Evolutionary conservation across 2,888 invertebrate genomes (phyloP), one percentile per base, ranked within the genome.

Genomic region (Netelia virgata): DNA sequence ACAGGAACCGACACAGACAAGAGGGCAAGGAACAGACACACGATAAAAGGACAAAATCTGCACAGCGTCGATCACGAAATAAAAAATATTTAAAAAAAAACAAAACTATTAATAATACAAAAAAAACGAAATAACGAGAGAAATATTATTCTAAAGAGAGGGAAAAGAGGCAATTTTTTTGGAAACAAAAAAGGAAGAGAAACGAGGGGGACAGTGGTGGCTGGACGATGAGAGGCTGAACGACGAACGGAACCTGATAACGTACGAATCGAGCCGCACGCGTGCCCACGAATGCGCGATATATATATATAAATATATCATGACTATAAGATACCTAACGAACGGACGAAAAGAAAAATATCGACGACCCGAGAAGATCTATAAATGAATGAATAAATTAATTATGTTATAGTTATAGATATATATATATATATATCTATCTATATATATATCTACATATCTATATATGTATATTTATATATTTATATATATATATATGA

Each of bases 261-360:
- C 47, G n/a, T 6, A 53, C 43, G 18, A 55, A n/a, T 73, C 57
- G 61, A 43, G 47, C 20, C 18, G 55, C 55, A 63, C n/a, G 18
- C 18, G 69, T 23, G 43, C 36, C 50, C 36, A 66, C n/a, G 36
- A 57, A 66, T 53, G 47, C 66, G 73, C 66, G 50, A 36, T 36
- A 36, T 36, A 36, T 36, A 36, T 36, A 36, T 36, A 8, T 36
- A 36, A 5, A 70, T 70, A 82, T 70, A 82, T 82, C 43, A 74
- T 66, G 70, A 82, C 36, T 73, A 20, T 80, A 74, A 75, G 41
- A 55, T 61, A n/a, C n/a, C n/a, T n/a, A 18, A 70, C 55, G 47
- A 57, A 18, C 36, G 36, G 28, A 70, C n/a, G 61, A 59, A 9
- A 59, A 36, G 1, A 50, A 43, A 28, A 50, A 28, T 3, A 11